Evolutionary conservation across 2,888 invertebrate genomes (phyloP).

Genomic region (Rhabditoides inermis): DNA sequence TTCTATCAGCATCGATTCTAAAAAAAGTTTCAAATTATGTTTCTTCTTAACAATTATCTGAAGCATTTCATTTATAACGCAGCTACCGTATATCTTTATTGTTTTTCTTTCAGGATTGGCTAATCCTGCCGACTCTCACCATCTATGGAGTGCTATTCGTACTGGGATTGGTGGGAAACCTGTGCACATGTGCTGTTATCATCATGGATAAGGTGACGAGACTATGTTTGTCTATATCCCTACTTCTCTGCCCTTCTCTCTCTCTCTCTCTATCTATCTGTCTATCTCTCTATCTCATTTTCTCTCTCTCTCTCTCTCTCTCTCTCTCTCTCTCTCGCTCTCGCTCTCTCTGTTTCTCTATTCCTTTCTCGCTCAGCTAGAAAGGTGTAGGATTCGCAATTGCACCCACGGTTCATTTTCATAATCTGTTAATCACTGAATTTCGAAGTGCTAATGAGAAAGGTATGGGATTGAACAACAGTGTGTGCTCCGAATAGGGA

Average conservation of each 20-base stretch:
- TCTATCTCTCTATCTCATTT: too few relatives aligned
- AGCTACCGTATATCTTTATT: not conserved
- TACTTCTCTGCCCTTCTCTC: constrained; percentile 1
- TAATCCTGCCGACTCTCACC: constrained; percentile 39
- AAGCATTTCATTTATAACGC: not conserved
- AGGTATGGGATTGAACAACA: too few relatives aligned
- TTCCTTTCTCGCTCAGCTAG: too few relatives aligned
- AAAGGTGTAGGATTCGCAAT: too few relatives aligned
- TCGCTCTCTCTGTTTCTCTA: not conserved
- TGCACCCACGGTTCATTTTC: too few relatives aligned
- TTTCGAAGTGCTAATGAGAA: too few relatives aligned
- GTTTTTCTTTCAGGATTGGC: constrained; percentile 21
- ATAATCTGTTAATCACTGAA: too few relatives aligned
- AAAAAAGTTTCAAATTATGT: too few relatives aligned
- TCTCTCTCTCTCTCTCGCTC: not conserved
- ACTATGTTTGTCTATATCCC: not conserved
- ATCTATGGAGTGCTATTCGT: constrained; percentile 42
- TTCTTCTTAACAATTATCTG: not conserved
- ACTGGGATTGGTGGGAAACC: constrained; percentile 44
- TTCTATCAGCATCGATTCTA: too few relatives aligned
- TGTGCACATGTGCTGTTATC: constrained; percentile 48
- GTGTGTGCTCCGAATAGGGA: too few relatives aligned
- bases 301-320: too few relatives aligned
- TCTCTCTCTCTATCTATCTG: too few relatives aligned
- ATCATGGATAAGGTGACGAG: constrained; percentile 21